Conservation (phyloP, 2,797 vertebrate species). For the Decapterus maruadsi region DNA sequence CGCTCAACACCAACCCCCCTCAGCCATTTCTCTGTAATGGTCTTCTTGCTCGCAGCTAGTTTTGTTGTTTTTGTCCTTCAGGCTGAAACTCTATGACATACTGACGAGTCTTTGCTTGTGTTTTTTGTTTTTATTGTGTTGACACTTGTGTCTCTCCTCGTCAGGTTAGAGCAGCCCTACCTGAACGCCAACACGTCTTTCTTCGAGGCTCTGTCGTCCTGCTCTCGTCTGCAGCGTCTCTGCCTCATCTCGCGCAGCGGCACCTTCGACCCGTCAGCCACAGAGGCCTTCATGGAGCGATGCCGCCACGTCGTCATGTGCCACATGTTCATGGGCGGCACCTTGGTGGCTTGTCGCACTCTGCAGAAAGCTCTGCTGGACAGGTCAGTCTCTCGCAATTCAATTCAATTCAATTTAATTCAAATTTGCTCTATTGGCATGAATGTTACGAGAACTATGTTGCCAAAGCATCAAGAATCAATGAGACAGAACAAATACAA, state of each 20-base stretch:
- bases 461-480: no score
- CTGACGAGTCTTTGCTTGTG: neutral
- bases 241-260: constrained; percentile 96
- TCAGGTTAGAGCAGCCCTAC: constrained; percentile 96
- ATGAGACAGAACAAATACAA: no score
- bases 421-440: no score
- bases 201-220: constrained; percentile 94
- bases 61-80: neutral
- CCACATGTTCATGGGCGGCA: constrained; percentile 96
- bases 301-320: constrained; percentile 91
- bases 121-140: neutral
- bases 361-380: constrained; percentile 92
- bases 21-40: no score
- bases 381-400: no score
- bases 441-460: no score
- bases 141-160: constrained; percentile 29
- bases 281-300: constrained; percentile 90
- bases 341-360: constrained; percentile 90
- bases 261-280: constrained; percentile 90
- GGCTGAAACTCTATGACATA: neutral
- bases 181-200: constrained; percentile 91
- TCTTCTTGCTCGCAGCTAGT: no score
- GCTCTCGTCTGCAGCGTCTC: constrained; percentile 89
- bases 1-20: no score
- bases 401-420: no score